Evolutionary conservation across 2,113 vertebrate genomes (phyloP).

Genomic region (Ivindomyrus marchei): DNA sequence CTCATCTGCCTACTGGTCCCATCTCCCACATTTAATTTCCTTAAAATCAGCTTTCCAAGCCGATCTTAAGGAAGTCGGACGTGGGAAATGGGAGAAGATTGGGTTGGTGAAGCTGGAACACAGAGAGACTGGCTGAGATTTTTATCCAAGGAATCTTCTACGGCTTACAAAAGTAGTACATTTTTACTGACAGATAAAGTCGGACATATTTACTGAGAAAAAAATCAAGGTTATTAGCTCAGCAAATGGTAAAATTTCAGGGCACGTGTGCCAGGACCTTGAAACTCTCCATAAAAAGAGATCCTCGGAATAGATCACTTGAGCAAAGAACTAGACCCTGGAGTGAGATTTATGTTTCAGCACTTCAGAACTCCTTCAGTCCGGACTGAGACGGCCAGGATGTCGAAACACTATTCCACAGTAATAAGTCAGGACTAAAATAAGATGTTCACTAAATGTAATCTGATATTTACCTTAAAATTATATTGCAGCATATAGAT

Average conservation of each 20-base stretch:
- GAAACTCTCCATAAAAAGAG: not conserved
- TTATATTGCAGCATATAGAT: not conserved
- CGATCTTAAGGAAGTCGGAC: not conserved
- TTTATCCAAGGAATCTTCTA: not conserved
- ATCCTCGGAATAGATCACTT: not conserved
- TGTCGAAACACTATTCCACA: not conserved
- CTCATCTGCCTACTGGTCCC: not conserved
- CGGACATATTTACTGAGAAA: not conserved
- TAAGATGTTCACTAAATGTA: not conserved
- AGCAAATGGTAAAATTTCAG: not conserved
- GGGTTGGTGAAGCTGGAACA: not conserved
- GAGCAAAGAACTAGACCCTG: not conserved
- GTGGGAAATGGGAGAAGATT: not conserved
- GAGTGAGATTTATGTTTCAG: not conserved
- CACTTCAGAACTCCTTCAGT: not conserved
- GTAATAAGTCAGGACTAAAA: not conserved
- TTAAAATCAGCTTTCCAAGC: not conserved
- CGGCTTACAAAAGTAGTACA: not conserved
- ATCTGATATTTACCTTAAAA: constrained; percentile 6
- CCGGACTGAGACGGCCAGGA: not conserved
- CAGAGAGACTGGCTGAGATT: not conserved
- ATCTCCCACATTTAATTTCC: not conserved
- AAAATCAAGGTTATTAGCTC: not conserved
- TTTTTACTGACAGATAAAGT: not conserved
- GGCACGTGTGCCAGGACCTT: not conserved